Conservation (phyloP, 2,797 vertebrate species). For the Phoxinus dragarum region DNA sequence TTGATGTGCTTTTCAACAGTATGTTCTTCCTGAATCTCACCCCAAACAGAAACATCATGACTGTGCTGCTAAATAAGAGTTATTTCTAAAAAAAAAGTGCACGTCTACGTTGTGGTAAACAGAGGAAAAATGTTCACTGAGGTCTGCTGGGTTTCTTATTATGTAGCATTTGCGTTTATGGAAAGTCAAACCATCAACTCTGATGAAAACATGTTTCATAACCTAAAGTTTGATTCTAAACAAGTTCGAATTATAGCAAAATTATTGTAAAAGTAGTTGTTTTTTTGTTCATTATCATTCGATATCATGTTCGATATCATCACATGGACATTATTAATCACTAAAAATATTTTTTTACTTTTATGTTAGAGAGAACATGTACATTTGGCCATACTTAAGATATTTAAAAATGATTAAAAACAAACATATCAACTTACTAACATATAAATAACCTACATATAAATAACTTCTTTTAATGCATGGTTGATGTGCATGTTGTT, state of each 20-base stretch:
- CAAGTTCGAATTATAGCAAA: not conserved
- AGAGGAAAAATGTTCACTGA: not conserved
- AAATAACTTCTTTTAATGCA: too few relatives aligned
- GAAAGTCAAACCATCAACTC: not conserved
- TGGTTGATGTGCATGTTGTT: not conserved
- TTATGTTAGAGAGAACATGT: too few relatives aligned
- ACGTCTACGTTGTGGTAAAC: not conserved
- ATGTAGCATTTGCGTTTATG: not conserved
- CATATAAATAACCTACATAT: too few relatives aligned
- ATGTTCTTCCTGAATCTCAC: not conserved
- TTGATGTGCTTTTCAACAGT: slow-evolving; percentile 11
- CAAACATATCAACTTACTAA: too few relatives aligned
- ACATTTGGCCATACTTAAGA: too few relatives aligned
- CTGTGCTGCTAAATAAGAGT: not conserved
- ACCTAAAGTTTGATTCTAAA: not conserved
- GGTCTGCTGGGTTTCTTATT: not conserved
- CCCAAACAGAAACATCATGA: slow-evolving; percentile 4
- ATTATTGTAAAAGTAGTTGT: not conserved
- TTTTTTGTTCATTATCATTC: not conserved
- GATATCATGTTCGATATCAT: too few relatives aligned
- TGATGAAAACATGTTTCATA: not conserved
- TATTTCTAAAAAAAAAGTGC: slow-evolving; percentile 2
- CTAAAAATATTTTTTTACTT: not conserved
- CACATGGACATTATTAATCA: not conserved
- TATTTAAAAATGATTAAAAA: too few relatives aligned